A percentile compares a stretch with the other conserved stretches of the same genome.
Evolutionary conservation across 2,888 invertebrate genomes (phyloP).

Genomic region (Cantharis rufa): DNA sequence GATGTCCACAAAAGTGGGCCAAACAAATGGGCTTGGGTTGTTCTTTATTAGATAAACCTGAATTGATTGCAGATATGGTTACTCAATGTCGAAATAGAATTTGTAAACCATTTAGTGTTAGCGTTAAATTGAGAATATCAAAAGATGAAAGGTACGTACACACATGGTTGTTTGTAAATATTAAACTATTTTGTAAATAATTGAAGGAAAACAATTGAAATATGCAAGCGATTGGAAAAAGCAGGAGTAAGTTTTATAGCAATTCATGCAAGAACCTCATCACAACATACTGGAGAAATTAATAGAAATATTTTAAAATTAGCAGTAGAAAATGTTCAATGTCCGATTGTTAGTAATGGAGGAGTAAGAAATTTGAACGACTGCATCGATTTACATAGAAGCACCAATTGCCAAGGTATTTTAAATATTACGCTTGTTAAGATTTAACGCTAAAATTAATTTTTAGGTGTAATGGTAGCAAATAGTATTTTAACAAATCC

Average conservation of each 20-base stretch:
- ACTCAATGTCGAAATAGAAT: conserved; percentile 74
- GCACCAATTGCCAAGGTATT: conserved; percentile 73
- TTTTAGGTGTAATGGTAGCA: conserved; percentile 84
- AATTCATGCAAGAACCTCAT: conserved; percentile 89
- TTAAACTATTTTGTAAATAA: conserved; percentile 7
- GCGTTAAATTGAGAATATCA: conserved; percentile 87
- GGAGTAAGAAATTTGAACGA: conserved; percentile 78
- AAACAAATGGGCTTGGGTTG: conserved; percentile 89
- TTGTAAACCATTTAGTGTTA: conserved; percentile 78
- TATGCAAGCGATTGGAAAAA: conserved; percentile 79
- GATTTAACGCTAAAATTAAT: not conserved
- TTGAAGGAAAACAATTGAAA: conserved; percentile 70
- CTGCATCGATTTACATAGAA: conserved; percentile 67
- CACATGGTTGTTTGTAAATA: not conserved
- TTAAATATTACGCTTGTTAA: not conserved
- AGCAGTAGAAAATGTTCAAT: conserved; percentile 69
- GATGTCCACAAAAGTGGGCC: conserved; percentile 97
- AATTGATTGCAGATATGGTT: conserved; percentile 81
- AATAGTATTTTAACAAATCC: conserved; percentile 91
- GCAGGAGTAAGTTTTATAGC: conserved; percentile 89
- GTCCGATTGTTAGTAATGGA: conserved; percentile 94
- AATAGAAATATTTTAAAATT: conserved; percentile 72
- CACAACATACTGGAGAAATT: conserved; percentile 75
- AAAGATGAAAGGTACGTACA: conserved; percentile 62
- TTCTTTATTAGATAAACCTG: conserved; percentile 79